Evolutionary conservation across 2,797 vertebrate genomes (phyloP).

Genomic region (Labeo calbasu): DNA sequence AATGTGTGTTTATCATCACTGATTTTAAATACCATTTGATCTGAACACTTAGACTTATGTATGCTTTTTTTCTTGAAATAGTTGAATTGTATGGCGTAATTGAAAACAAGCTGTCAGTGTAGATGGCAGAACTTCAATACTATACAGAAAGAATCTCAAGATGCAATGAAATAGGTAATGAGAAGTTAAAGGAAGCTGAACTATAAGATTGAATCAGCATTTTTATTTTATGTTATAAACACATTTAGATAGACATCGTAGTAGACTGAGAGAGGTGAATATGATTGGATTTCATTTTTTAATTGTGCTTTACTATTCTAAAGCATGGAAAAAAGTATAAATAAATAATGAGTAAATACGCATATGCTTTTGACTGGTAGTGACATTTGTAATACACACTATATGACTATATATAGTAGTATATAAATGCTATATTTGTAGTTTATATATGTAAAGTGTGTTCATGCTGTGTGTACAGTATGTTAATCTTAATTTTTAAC

Average conservation of each 20-base stretch:
- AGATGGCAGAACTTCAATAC: not conserved
- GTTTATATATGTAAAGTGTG: not conserved
- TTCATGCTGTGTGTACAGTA: not conserved
- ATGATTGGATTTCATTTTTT: not conserved
- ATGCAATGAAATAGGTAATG: not conserved
- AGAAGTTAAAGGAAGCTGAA: not conserved
- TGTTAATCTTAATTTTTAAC: not conserved
- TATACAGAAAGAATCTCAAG: not conserved
- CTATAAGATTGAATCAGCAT: not conserved
- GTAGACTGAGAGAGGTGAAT: not conserved
- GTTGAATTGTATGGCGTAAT: not conserved
- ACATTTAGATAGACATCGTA: not conserved
- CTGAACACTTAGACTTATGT: not conserved
- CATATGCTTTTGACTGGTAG: not conserved
- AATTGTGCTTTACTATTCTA: not conserved
- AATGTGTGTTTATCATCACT: not conserved
- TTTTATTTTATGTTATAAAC: not conserved
- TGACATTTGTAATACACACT: too few species aligned
- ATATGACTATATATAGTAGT: too few species aligned
- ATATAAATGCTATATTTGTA: too few species aligned
- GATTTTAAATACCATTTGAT: too few species aligned
- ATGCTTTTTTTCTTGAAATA: not conserved
- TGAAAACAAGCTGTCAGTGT: not conserved
- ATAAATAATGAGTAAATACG: not conserved
- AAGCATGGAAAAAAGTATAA: not conserved